Base-by-base conservation (phyloP, 2,797 vertebrate species). In the Channallabes apus region DNA sequence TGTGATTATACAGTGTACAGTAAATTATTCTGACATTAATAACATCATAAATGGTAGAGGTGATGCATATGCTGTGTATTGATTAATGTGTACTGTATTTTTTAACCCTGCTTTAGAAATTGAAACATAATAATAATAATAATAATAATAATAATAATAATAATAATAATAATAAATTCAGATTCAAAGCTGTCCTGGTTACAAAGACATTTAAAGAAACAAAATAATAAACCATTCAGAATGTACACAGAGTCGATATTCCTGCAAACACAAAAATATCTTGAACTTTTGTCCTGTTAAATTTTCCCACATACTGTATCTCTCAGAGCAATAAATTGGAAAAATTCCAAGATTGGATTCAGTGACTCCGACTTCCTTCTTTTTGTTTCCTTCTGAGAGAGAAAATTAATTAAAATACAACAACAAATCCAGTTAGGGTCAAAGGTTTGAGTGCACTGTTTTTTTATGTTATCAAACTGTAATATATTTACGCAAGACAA, bases 361-460 rank as follows among this genome's bases (percentile, higher is more conserved):
- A 81, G 83, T 80, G 71, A 78, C 41, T 9, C 76, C 62, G 3
- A 12, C 59, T 59, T 56, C 46, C 32, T 61, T 68, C 54, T 29
- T 72, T 41, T 41, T 68, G 51, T 84, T 68, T 79, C 59, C 56
- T 82, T 81, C 77, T 2, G n/a, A 82, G 84, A 81, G 80, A 82
- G 56, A 78, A 76, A 87, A 84, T 68, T 62, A 59, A 79, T 65
- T 54, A 61, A 80, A 85, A 82, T 32, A 69, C 27, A 81, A 81
- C n/a, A 51, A 65, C 51, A 67, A 81, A 54, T 51, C 27, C 61
- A 81, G n/a, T 81, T 54, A 32, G 62, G 24, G 79, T 81, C 79
- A 81, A 27, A 81, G 41, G 79, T 29, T 20, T 67, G 38, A 32
- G n/a, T 46, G 38, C 38, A 67, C 7, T 54, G 41, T 51, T 67